These are phyloP conservation scores for Lasioglossum baleicum DNA, from an alignment of 1,140 invertebrate genomes.

Conservation along the genomic window DNA sequence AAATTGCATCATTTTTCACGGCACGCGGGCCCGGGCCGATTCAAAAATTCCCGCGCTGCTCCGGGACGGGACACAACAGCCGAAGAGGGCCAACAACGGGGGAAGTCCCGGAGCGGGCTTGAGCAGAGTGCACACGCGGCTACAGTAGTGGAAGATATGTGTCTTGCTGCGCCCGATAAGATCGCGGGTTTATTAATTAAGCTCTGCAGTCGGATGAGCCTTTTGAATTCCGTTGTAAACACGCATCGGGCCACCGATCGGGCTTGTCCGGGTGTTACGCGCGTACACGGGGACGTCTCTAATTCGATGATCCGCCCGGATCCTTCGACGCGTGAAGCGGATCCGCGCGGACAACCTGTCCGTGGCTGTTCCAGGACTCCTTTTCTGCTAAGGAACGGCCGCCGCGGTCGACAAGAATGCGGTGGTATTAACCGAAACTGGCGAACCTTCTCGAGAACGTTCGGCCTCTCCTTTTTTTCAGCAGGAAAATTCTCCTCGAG, in stretches of 20 bases:
- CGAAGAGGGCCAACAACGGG: neutral
- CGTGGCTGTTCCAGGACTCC: too few species aligned
- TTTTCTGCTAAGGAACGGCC: neutral
- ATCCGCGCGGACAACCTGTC: neutral
- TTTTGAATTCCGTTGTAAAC: constrained; percentile 49
- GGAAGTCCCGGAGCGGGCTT: too few species aligned
- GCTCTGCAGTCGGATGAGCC: constrained; percentile 30
- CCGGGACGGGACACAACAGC: neutral
- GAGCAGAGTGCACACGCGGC: neutral
- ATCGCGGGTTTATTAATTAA: constrained; percentile 67
- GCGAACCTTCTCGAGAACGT: neutral
- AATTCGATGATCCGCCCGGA: constrained; percentile 22
- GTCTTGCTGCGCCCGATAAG: constrained; percentile 63
- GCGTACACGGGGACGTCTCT: neutral
- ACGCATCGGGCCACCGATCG: constrained; percentile 24
- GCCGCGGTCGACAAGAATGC: neutral
- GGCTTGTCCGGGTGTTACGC: constrained; percentile 32
- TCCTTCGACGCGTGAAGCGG: neutral
- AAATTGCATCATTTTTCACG: constrained; percentile 68
- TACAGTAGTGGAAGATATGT: constrained; percentile 44
- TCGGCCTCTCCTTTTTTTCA: neutral
- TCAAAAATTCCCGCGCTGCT: constrained; percentile 56
- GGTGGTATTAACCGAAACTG: neutral
- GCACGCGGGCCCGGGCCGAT: constrained; percentile 42
- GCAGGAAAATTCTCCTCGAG: neutral